Base-by-base conservation (phyloP, 2,113 vertebrate species). In the Calyptomena viridis region DNA sequence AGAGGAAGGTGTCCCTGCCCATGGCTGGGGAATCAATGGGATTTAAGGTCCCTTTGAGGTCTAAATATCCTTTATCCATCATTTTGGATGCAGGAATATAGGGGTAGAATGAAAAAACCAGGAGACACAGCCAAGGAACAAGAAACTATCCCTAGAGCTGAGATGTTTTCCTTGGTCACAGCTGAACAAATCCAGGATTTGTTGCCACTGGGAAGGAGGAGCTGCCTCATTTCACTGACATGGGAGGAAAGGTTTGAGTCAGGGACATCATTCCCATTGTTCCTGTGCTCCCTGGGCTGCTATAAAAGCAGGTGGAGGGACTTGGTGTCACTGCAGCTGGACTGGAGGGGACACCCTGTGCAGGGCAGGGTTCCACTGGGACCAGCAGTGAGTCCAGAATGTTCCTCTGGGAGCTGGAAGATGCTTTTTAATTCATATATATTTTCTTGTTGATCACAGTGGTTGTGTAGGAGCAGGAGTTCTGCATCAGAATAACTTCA, bases 301-400 rank as follows among this genome's bases (percentile, higher is more conserved):
- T 97, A 94, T 93, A 96, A 96, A 97, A 96, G 95, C 52, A 14
- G 14, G 35, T 5, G 89, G 50, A 33, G 91, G 86, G 71, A 37
- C 66, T 42, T 0, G 2, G 55, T 39, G 71, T 74, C 87, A 67
- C 8, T 87, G 90, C 62, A 2, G 17, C 37, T 8, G 15, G 68
- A 35, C 53, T 22, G 52, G 85, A 71, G 64, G 47, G 94, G 50
- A 12, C 33, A 37, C 50, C 16, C 64, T 14, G 76, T 40, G 75
- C 69, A 31, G 93, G 31, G 55, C 78, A 31, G 50, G 28, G 40
- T 91, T n/a, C 60, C 75, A 12, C 58, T 3, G 33, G 22, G n/a
- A 74, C 12, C 78, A 31, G 1, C 64, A 50, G 94, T 90, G 81
- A 97, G 96, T 93, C 87, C 10, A 11, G 1, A 31, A 72, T 33